Evolutionary conservation across 2,113 vertebrate genomes (phyloP).

Genomic region (Helogale parvula): DNA sequence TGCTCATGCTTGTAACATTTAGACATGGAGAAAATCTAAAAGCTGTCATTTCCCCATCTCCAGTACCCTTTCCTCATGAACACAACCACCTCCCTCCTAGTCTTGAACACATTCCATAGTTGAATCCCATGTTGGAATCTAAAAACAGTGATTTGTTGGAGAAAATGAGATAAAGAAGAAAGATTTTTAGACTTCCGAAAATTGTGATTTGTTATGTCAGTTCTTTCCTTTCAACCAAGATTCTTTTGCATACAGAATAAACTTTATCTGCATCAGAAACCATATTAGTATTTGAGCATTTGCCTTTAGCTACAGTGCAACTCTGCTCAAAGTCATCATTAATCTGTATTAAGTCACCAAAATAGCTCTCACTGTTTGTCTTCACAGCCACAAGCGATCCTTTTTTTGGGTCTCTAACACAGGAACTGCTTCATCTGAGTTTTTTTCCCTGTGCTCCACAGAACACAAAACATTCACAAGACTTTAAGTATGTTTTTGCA

Average conservation of each 20-base stretch:
- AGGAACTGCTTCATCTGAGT: conserved; percentile 55
- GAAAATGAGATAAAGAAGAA: conserved; percentile 76
- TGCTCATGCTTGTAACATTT: conserved; percentile 54
- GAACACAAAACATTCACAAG: conserved; percentile 71
- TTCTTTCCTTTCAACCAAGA: conserved; percentile 52
- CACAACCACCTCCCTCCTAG: not conserved
- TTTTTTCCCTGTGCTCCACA: conserved; percentile 68
- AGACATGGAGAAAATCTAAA: conserved; percentile 71
- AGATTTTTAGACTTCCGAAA: conserved; percentile 71
- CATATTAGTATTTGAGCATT: conserved; percentile 51
- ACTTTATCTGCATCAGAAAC: conserved; percentile 63
- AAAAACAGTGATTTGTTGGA: conserved; percentile 75
- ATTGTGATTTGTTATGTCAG: conserved; percentile 74
- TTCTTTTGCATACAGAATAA: conserved; percentile 79
- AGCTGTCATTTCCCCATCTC: not conserved
- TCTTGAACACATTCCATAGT: conserved; percentile 33
- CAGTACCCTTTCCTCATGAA: not conserved
- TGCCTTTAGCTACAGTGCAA: conserved; percentile 51
- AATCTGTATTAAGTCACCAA: conserved; percentile 63
- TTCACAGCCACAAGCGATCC: conserved; percentile 69
- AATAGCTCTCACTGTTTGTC: conserved; percentile 67
- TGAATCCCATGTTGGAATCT: conserved; percentile 70
- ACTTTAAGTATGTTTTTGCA: conserved; percentile 63
- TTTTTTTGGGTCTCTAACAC: not conserved
- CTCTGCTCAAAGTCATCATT: conserved; percentile 34